Evolutionary conservation across 2,797 vertebrate species (phyloP), one percentile per base, ranked within the genome.

Genomic region (Lagodon rhomboides): DNA sequence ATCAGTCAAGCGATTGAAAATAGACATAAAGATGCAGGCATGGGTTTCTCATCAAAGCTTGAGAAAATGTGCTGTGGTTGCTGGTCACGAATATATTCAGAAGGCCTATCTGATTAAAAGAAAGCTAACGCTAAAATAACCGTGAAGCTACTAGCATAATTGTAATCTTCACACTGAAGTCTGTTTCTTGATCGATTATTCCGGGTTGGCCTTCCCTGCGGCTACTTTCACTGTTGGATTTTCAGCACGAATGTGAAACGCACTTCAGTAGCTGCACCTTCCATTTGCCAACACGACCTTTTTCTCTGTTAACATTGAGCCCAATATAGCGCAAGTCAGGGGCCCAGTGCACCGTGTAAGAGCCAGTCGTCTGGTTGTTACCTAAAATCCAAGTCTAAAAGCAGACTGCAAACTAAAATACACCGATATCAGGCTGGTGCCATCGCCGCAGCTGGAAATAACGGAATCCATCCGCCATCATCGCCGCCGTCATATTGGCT

Each of bases 401-500:
- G 0, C 3, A 59, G 2, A 10, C 4, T 23, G 23, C 1, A 15
- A 0, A 1, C 10, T 18, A 6, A 55, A 53, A 23, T 1, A 61
- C 16, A 22, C 2, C 8, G 18, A 27, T 53, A 30, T 41, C 25
- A 2, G n/a, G 65, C 51, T 41, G 60, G 61, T 67, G 46, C 55
- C 70, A 74, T 46, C 62, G 66, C 82, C 53, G 70, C 80, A 80
- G 82, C 73, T 86, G 77, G 51, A 86, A 43, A 87, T 94, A 93
- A 91, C 92, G 92, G 89, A 71, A 78, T 78, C 49, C 63, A 75
- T 89, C 91, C 89, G 89, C 91, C 90, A 92, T 83, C 87, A 77
- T 56, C 65, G 38, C 76, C 62, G 82, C 43, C 84, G 85, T 87
- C 87, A 79, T 83, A 75, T 90, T 77, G 61, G 92, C 89, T 91